phyloP scores from a whole-genome alignment of 2,113 vertebrate species.

The Strigops habroptila region DNA sequence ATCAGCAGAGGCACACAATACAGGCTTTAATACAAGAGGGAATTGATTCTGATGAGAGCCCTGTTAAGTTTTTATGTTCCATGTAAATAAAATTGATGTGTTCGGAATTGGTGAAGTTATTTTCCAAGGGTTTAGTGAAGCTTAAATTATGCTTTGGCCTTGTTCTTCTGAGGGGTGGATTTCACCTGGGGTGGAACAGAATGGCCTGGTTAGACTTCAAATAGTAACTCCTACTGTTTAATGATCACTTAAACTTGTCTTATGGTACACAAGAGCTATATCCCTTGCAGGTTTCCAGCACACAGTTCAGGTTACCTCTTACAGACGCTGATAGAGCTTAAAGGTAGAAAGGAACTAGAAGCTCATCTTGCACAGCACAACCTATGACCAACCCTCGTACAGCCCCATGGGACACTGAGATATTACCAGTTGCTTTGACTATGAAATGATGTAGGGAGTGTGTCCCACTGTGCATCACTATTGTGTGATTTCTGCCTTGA shows the following conservation, averaged over 20 bases:
- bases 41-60: not conserved
- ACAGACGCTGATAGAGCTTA: not conserved
- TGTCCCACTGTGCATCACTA: fast-evolving
- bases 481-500: not conserved
- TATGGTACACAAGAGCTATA: not conserved
- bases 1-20: not conserved
- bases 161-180: not conserved
- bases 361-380: not conserved
- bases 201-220: slow-evolving; percentile 16
- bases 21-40: not conserved
- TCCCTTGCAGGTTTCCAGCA: not conserved
- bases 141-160: not conserved
- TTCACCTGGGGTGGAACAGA: not conserved
- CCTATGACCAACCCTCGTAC: fast-evolving
- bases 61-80: not conserved
- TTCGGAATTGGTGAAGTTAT: not conserved
- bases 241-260: not conserved
- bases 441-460: not conserved
- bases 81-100: not conserved
- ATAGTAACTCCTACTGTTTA: not conserved
- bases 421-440: not conserved
- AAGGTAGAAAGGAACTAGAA: not conserved
- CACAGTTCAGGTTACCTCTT: not conserved
- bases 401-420: not conserved
- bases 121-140: not conserved